Percentiles rank a stretch among this genome's conserved stretches.
These are phyloP conservation scores for Troides oblongomaculatus DNA, from an alignment of 2,888 invertebrate genomes.

Conservation along the genomic window DNA sequence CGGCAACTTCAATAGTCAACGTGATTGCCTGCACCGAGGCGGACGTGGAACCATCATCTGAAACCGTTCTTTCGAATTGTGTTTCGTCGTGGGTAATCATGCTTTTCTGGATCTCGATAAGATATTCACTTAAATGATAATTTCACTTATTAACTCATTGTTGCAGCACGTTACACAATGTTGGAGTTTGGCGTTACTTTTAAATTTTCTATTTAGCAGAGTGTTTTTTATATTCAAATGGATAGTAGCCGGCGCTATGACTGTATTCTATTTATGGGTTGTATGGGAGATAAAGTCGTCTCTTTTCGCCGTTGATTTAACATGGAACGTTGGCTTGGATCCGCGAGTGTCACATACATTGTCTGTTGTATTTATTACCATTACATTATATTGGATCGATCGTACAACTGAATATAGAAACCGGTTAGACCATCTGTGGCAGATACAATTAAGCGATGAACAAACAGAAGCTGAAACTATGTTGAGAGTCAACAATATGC, in stretches of 20 bases:
- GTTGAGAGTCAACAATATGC: constrained; percentile 91
- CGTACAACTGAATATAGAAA: constrained; percentile 94
- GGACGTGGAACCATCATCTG: constrained; percentile 43
- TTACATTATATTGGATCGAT: constrained; percentile 91
- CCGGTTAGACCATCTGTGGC: constrained; percentile 89
- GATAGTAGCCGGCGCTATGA: constrained; percentile 82
- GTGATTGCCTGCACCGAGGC: constrained; percentile 72
- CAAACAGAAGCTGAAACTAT: constrained; percentile 92
- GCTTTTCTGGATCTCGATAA: constrained; percentile 31
- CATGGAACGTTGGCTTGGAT: constrained; percentile 85
- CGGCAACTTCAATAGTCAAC: constrained; percentile 83
- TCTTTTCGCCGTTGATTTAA: constrained; percentile 80
- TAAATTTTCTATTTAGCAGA: constrained; percentile 90
- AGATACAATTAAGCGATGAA: constrained; percentile 86
- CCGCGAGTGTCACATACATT: constrained; percentile 87
- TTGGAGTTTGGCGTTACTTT: constrained; percentile 81
- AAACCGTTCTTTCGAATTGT: constrained; percentile 65
- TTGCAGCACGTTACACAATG: constrained; percentile 89
- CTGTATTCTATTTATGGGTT: constrained; percentile 83
- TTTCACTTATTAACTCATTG: constrained; percentile 21
- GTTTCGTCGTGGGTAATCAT: constrained; percentile 74
- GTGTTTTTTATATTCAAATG: constrained; percentile 92
- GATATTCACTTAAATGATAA: constrained; percentile 4
- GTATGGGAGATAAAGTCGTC: constrained; percentile 83
- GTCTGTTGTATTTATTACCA: constrained; percentile 85